Evolutionary conservation across 2,113 vertebrate genomes (phyloP).

Genomic region (Coreoperca whiteheadi): DNA sequence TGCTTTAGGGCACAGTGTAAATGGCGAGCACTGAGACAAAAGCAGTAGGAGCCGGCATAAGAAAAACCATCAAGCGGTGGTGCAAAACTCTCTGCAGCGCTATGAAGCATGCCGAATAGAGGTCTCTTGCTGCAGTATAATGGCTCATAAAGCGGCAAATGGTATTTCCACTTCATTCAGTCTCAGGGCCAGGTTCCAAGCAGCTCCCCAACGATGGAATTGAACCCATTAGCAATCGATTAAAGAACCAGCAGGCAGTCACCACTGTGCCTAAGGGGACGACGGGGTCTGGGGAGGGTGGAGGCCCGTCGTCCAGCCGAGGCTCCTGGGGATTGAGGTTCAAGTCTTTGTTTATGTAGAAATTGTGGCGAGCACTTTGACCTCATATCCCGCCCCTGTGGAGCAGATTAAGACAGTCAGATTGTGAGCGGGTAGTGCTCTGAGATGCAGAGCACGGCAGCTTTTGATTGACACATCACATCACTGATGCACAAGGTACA

Average conservation of each 20-base stretch:
- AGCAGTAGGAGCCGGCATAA: constrained; percentile 71
- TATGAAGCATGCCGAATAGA: constrained; percentile 85
- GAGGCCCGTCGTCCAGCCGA: constrained; percentile 47
- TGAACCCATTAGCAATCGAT: constrained; percentile 88
- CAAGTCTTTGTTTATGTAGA: constrained; percentile 81
- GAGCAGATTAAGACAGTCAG: constrained; percentile 62
- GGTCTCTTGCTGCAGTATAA: constrained; percentile 85
- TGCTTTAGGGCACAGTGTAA: constrained; percentile 78
- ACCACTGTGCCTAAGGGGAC: constrained; percentile 73
- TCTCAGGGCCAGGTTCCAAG: constrained; percentile 86
- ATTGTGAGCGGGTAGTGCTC: constrained; percentile 13
- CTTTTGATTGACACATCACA: constrained; percentile 63
- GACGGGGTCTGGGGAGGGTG: constrained; percentile 39
- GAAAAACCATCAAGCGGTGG: constrained; percentile 84
- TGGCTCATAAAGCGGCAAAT: constrained; percentile 87
- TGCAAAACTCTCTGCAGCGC: constrained; percentile 81
- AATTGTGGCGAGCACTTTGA: constrained; percentile 70
- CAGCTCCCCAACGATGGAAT: constrained; percentile 82
- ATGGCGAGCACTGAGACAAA: constrained; percentile 80
- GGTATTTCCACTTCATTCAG: constrained; percentile 87
- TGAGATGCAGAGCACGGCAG: constrained; percentile 17
- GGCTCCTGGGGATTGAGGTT: constrained; percentile 66
- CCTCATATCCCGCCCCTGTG: constrained; percentile 50
- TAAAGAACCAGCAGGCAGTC: constrained; percentile 86
- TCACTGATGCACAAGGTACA: constrained; percentile 47